phyloP scores from a whole-genome alignment of 1,140 invertebrate species.

The Drosophila azteca region DNA sequence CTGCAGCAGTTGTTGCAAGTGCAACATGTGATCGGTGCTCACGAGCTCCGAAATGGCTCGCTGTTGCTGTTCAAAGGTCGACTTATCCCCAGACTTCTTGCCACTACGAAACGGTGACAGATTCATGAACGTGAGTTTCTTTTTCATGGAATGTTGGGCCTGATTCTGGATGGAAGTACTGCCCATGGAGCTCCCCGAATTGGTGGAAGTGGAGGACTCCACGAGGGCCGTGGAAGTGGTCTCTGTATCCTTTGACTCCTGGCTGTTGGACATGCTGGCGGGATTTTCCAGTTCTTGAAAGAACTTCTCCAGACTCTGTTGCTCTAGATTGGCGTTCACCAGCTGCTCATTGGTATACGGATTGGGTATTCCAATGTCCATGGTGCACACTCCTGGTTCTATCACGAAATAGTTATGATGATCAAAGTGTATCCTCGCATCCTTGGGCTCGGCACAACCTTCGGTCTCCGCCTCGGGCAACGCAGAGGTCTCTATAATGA shows the following conservation, averaged over 20 bases:
- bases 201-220: constrained; percentile 75
- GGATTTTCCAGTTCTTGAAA: constrained; percentile 48
- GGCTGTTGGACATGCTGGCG: constrained; percentile 77
- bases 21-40: constrained; percentile 74
- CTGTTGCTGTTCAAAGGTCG: constrained; percentile 32
- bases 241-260: constrained; percentile 79
- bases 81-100: constrained; percentile 44
- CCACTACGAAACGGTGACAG: constrained; percentile 69
- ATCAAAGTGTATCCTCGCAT: constrained; percentile 53
- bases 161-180: constrained; percentile 56
- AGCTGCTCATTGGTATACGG: constrained; percentile 75
- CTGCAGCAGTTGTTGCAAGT: constrained; percentile 68
- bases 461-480: constrained; percentile 55
- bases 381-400: constrained; percentile 69
- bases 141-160: constrained; percentile 53
- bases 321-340: constrained; percentile 72
- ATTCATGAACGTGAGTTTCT: constrained; percentile 77
- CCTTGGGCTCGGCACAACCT: constrained; percentile 23
- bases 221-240: constrained; percentile 78
- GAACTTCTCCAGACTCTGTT: constrained; percentile 59
- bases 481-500: constrained; percentile 70
- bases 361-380: constrained; percentile 80
- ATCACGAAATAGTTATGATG: constrained; percentile 83
- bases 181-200: constrained; percentile 61
- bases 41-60: constrained; percentile 70